Evolutionary conservation across 2,113 vertebrate species (phyloP).

Genomic region (Motacilla alba): DNA sequence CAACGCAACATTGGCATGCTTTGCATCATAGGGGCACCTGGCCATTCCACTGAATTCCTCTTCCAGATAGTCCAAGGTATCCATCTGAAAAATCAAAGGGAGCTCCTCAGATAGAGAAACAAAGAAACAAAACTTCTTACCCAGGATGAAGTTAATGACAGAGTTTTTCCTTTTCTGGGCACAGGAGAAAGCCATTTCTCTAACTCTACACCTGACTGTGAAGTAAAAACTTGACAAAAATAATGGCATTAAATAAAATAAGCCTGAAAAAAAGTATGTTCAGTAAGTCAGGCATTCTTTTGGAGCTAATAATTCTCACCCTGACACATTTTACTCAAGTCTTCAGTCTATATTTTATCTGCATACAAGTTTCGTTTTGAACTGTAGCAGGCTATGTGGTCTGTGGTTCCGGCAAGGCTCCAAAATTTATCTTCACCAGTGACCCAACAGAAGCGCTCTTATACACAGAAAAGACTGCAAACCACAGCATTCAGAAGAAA

Average conservation of each 20-base stretch:
- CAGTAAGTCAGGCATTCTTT: background rate
- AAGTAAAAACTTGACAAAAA: background rate
- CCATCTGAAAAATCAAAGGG: conserved; percentile 78
- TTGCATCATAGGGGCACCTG: conserved; percentile 96
- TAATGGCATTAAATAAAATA: background rate
- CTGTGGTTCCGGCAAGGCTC: conserved; percentile 64
- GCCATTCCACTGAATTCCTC: conserved; percentile 99
- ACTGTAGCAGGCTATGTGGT: conserved; percentile 54
- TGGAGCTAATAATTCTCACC: background rate
- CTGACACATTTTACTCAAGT: background rate
- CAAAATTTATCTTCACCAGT: conserved; percentile 51
- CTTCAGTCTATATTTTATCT: conserved; percentile 41
- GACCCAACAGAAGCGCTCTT: conserved; percentile 27
- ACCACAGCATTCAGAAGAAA: background rate
- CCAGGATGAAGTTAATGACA: background rate
- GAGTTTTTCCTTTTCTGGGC: background rate
- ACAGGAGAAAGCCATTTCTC: background rate
- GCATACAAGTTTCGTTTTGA: conserved; percentile 27
- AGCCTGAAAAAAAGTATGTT: background rate
- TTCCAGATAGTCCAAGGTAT: conserved; percentile 87
- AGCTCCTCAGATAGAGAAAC: conserved; percentile 14
- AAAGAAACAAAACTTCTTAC: background rate
- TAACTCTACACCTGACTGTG: background rate
- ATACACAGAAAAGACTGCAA: conserved; percentile 22
- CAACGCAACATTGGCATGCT: conserved; percentile 93